phyloP scores from a whole-genome alignment of 2,797 vertebrate genomes.

The Sebastes minor region DNA sequence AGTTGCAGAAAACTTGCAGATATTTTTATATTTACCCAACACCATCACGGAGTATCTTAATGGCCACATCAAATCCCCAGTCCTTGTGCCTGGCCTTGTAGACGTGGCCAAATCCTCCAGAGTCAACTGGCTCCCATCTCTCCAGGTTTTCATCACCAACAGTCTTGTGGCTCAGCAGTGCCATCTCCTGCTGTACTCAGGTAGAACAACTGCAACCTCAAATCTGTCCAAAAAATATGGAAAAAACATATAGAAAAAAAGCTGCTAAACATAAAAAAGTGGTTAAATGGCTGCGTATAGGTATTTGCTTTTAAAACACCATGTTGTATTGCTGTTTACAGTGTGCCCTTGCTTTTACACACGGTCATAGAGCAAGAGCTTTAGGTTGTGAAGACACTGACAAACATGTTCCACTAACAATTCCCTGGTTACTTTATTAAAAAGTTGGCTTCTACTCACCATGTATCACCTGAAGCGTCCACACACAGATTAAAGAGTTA shows the following conservation, averaged over 20 bases:
- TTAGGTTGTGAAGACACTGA: background rate
- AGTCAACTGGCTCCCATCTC: constrained; percentile 29
- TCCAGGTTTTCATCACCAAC: constrained; percentile 38
- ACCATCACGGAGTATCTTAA: constrained; percentile 64
- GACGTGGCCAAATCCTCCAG: constrained; percentile 75
- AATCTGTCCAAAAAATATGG: background rate
- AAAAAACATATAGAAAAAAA: background rate
- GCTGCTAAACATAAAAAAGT: background rate
- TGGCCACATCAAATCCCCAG: constrained; percentile 59
- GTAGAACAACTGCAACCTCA: background rate
- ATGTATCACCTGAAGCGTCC: background rate
- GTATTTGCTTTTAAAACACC: background rate
- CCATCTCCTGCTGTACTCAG: constrained; percentile 49
- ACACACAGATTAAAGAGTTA: background rate
- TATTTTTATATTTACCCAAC: constrained; percentile 54
- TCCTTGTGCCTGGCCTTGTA: constrained; percentile 63
- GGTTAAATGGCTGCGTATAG: background rate
- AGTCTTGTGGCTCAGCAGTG: background rate
- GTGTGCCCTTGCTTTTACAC: background rate
- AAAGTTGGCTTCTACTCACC: constrained; percentile 18
- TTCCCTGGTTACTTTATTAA: background rate
- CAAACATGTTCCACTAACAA: background rate
- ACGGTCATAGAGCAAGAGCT: background rate
- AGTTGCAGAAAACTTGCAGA: background rate
- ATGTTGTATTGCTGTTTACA: background rate